Evolutionary conservation across 2,797 vertebrate genomes (phyloP).

Genomic region (Channa striata): DNA sequence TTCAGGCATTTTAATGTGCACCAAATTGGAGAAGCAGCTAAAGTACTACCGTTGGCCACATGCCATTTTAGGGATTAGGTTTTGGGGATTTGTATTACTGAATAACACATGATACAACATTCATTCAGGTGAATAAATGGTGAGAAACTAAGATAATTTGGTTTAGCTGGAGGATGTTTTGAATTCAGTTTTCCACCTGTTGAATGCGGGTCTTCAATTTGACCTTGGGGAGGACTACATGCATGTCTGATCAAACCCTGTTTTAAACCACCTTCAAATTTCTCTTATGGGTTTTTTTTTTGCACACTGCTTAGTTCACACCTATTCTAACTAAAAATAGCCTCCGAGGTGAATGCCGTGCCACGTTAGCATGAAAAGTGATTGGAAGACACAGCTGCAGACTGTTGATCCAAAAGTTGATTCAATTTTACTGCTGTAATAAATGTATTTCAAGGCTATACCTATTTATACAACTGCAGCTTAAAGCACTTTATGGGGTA

Average conservation of each 20-base stretch:
- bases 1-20: not conserved
- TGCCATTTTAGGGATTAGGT: not conserved
- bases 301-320: not conserved
- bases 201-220: not conserved
- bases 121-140: not conserved
- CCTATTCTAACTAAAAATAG: not conserved
- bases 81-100: not conserved
- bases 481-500: not conserved
- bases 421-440: constrained; percentile 17
- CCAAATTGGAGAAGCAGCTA: not conserved
- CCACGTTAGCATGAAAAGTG: constrained; percentile 9
- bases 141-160: not conserved
- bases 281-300: not conserved
- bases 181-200: not conserved
- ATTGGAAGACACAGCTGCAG: constrained; percentile 9
- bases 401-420: constrained; percentile 15
- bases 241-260: not conserved
- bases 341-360: not conserved
- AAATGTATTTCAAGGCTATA: constrained; percentile 15
- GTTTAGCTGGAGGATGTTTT: not conserved
- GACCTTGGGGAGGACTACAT: not conserved
- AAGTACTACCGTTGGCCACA: too few species aligned
- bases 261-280: not conserved
- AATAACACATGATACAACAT: not conserved
- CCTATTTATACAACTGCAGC: not conserved